These are phyloP conservation scores for Drosophila parvula DNA, from an alignment of 1,140 invertebrate species.

Conservation along the genomic window DNA sequence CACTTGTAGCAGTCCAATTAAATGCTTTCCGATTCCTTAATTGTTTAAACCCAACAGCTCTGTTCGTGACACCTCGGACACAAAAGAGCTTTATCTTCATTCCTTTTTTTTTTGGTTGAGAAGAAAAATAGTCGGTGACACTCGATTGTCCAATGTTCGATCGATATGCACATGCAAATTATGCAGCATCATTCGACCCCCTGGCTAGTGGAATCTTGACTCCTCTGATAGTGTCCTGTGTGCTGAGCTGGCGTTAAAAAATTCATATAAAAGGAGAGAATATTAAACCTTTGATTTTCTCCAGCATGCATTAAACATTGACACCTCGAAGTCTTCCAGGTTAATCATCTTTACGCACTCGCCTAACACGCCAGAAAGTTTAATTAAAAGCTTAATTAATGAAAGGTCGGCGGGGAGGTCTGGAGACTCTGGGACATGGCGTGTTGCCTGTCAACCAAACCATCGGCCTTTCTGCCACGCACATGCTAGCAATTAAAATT, in stretches of 20 bases:
- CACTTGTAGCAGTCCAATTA: constrained; percentile 7
- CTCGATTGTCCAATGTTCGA: constrained; percentile 23
- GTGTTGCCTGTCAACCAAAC: constrained; percentile 40
- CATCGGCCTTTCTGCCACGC: constrained; percentile 65
- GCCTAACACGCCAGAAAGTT: constrained; percentile 72
- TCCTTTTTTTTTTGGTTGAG: not conserved
- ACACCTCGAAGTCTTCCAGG: constrained; percentile 49
- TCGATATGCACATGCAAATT: constrained; percentile 59
- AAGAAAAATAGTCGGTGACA: constrained; percentile 31
- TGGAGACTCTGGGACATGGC: constrained; percentile 21
- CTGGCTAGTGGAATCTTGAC: constrained; percentile 11
- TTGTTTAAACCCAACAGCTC: constrained; percentile 26
- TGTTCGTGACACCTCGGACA: constrained; percentile 26
- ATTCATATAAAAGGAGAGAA: constrained; percentile 27
- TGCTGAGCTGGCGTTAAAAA: constrained; percentile 21
- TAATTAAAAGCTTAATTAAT: constrained; percentile 82
- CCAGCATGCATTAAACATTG: constrained; percentile 68
- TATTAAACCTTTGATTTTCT: constrained; percentile 31
- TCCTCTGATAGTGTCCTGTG: constrained; percentile 11
- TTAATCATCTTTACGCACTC: constrained; percentile 81
- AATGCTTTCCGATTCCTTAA: constrained; percentile 29
- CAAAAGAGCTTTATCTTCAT: constrained; percentile 29
- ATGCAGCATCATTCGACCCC: constrained; percentile 8
- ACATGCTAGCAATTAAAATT: constrained; percentile 82
- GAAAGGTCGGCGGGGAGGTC: constrained; percentile 3